These are phyloP conservation scores for Myotis vivesi DNA, from an alignment of 2,797 vertebrate species.

Conservation along the genomic window DNA sequence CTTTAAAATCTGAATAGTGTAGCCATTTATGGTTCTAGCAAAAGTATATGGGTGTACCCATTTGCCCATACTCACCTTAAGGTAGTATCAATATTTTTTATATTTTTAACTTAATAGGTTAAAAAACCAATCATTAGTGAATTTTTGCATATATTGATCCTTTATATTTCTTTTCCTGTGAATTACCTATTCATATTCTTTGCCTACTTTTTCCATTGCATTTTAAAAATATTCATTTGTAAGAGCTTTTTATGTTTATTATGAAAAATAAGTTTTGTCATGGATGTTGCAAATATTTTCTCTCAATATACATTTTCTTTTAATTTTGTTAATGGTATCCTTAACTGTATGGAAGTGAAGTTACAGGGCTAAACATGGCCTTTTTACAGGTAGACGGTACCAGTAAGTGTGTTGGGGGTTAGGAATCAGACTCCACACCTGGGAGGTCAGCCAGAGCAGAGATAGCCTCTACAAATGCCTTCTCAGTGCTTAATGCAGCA, in stretches of 20 bases:
- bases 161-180: background rate
- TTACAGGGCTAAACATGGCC: background rate
- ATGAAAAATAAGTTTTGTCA: background rate
- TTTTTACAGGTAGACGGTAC: background rate
- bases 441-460: background rate
- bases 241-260: background rate
- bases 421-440: background rate
- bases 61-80: background rate
- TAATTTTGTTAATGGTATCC: background rate
- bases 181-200: background rate
- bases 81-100: background rate
- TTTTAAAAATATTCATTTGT: background rate
- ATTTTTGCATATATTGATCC: background rate
- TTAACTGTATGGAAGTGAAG: background rate
- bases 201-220: background rate
- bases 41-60: background rate
- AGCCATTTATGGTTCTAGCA: background rate
- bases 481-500: background rate
- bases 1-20: conserved; percentile 10
- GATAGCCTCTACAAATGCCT: background rate
- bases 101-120: conserved; percentile 1
- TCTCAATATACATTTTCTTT: background rate
- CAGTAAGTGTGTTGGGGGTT: background rate
- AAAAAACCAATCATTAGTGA: background rate
- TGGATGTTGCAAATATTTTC: background rate